Evolutionary conservation across 2,797 vertebrate genomes (phyloP).

Genomic region (Geotrypetes seraphini): DNA sequence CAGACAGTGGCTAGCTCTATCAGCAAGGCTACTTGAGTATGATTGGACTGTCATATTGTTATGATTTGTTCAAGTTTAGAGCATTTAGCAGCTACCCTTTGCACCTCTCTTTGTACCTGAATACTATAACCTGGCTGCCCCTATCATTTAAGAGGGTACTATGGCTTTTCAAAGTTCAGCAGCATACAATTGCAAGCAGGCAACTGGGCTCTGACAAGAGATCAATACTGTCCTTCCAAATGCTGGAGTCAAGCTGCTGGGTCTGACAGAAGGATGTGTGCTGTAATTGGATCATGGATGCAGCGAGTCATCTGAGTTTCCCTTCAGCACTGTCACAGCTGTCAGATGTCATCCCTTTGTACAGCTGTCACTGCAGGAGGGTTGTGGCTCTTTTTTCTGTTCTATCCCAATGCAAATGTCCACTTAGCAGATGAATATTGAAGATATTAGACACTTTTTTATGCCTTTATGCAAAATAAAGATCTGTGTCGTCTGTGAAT

Average conservation of each 20-base stretch:
- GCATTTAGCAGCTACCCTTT: constrained; percentile 59
- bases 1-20: constrained; percentile 44
- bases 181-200: constrained; percentile 69
- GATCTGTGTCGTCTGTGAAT: constrained; percentile 93
- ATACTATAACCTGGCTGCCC: constrained; percentile 65
- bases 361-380: constrained; percentile 94
- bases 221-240: constrained; percentile 95
- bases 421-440: constrained; percentile 97
- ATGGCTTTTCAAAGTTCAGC: constrained; percentile 69
- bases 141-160: constrained; percentile 69
- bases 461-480: constrained; percentile 99
- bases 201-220: constrained; percentile 95
- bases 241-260: constrained; percentile 89
- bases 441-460: constrained; percentile 92
- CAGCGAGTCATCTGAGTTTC: constrained; percentile 77
- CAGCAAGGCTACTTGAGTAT: constrained; percentile 47
- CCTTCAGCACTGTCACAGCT: constrained; percentile 96
- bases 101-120: constrained; percentile 69
- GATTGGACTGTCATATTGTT: constrained; percentile 54
- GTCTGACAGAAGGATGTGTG: constrained; percentile 92
- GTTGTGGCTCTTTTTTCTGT: constrained; percentile 63
- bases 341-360: constrained; percentile 96
- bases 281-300: constrained; percentile 98
- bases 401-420: constrained; percentile 94
- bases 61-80: constrained; percentile 49